Evolutionary conservation across 2,888 invertebrate genomes (phyloP), one percentile per base, ranked within the genome.

Genomic region (Busseola fusca): DNA sequence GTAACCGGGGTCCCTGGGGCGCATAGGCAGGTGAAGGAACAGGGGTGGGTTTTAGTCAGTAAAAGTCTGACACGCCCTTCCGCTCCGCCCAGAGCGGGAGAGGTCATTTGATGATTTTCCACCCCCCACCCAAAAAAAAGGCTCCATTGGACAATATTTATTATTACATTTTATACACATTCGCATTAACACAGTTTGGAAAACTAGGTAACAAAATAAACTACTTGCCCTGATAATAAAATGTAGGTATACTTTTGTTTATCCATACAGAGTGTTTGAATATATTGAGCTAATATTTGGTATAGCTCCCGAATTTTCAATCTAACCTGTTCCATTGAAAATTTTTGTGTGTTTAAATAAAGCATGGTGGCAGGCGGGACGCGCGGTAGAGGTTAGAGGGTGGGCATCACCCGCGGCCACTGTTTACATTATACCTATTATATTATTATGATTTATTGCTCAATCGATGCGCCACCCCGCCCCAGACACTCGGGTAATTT

Each of bases 391-490:
- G 84, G 84, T 77, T 78, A 84, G 80, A 56, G 83, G 84, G 86
- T 81, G 86, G 85, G 78, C 84, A 81, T 83, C 88, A 87, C 87
- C 89, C 88, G 82, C 87, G 89, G 86, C 85, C 87, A 87, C 91
- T 93, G 93, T 94, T 94, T 94, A 93, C 92, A 91, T 92, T 93
- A 91, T 89, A 91, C 90, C 91, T 92, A 94, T 94, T 93, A 93
- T 93, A 93, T 93, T 92, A 92, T 92, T 91, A 92, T 94, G 93
- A 95, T 94, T 94, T 94, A 94, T 94, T 92, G 88, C 93, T 94
- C 91, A 93, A 94, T 95, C 93, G 94, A 93, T 91, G 92, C 88
- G 87, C 87, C 89, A 85, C 87, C 85, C 84, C 81, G 70, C 83
- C 85, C 78, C 81, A 86, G 84, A 76, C 87, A 87, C 87, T 90